phyloP scores from a whole-genome alignment of 2,888 invertebrate species.

The Napeogenes sylphis region DNA sequence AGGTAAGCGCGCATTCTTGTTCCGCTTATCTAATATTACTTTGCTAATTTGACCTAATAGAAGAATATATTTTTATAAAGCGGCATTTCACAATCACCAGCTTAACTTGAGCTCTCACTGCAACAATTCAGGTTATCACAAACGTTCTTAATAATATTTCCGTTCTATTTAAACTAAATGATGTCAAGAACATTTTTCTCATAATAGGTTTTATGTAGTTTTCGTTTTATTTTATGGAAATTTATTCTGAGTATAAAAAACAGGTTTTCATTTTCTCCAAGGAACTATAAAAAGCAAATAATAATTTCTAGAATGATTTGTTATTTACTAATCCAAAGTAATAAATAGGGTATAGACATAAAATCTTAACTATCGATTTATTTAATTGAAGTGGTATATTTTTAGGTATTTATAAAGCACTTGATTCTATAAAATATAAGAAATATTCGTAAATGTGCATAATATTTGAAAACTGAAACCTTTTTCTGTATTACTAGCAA shows the following conservation, averaged over 20 bases:
- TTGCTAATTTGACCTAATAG: constrained; percentile 17
- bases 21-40: constrained; percentile 11
- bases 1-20: constrained; percentile 1
- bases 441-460: too few relatives aligned
- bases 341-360: too few relatives aligned
- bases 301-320: too few relatives aligned
- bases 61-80: constrained; percentile 27
- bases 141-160: constrained; percentile 12
- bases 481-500: too few relatives aligned
- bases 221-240: background rate
- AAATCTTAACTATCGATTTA: too few relatives aligned
- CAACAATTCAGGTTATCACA: constrained; percentile 23
- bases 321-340: too few relatives aligned
- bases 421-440: too few relatives aligned
- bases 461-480: too few relatives aligned
- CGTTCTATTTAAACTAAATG: constrained; percentile 20
- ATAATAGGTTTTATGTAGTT: constrained; percentile 4
- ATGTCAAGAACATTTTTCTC: constrained; percentile 17
- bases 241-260: background rate
- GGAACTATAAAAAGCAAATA: too few relatives aligned
- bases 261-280: too few relatives aligned
- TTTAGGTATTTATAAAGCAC: too few relatives aligned
- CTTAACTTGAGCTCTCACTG: constrained; percentile 21
- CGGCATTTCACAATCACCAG: constrained; percentile 22
- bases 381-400: too few relatives aligned